These are phyloP conservation scores for Beroe ovata DNA, from an alignment of 37 sponge, comb jelly and placozoan genomes.

Conservation along the genomic window DNA sequence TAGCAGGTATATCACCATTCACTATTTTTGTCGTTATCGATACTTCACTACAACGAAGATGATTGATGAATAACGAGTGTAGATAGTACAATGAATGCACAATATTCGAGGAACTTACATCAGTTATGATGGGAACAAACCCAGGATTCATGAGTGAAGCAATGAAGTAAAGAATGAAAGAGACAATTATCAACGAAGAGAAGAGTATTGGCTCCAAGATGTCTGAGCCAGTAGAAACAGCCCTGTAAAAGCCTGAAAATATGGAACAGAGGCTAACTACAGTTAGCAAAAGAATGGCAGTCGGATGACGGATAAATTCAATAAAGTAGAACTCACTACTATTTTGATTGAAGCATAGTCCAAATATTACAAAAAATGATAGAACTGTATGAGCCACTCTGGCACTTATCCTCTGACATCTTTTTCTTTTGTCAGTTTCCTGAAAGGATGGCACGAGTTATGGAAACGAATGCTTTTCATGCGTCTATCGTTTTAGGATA, in stretches of 20 bases:
- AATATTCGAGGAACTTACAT: too few species aligned
- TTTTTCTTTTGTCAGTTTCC: neutral
- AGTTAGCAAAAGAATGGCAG: too few species aligned
- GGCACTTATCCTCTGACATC: conserved; percentile 13
- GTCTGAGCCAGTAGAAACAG: neutral
- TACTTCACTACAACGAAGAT: too few species aligned
- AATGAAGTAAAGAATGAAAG: conserved; percentile 20
- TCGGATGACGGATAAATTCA: too few species aligned
- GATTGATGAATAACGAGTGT: too few species aligned
- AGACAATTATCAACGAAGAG: neutral
- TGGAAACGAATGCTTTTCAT: too few species aligned
- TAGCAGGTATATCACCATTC: too few species aligned
- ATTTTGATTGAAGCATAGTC: conserved; percentile 19
- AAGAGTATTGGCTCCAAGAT: neutral
- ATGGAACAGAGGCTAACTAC: neutral
- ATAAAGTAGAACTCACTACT: too few species aligned
- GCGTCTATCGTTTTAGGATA: too few species aligned
- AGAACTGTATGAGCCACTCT: conserved; percentile 11
- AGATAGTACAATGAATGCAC: too few species aligned
- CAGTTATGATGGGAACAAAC: conserved; percentile 10
- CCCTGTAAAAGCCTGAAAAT: conserved; percentile 5
- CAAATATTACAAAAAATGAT: conserved; percentile 1
- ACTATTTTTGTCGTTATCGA: too few species aligned
- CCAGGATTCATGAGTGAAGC: conserved; percentile 64
- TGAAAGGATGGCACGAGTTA: neutral